Evolutionary conservation across 2,113 vertebrate species (phyloP), one percentile per base, ranked within the genome.

Genomic region (Trachemys scripta): DNA sequence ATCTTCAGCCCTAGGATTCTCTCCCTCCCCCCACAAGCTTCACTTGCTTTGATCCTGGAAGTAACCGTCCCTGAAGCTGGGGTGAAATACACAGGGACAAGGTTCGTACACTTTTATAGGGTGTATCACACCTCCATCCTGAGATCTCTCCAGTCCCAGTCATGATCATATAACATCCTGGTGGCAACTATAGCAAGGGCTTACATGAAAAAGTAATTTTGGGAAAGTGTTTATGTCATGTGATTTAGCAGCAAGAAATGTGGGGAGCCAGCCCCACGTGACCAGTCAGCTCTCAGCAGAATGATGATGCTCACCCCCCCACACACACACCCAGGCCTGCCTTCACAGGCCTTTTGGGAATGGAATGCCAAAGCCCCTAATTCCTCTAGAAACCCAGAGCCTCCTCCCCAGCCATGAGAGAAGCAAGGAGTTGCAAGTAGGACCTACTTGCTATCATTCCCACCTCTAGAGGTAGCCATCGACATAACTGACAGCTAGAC

Each of bases 41-140:
- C 87, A 92, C 96, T 89, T 95, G 93, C 92, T 97, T 80, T 0
- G 82, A 91, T 93, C 90, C 96, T 96, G 90, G 94, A 93, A 96
- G 93, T 95, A 93, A 95, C 92, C 96, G 92, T 81, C 57, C 13
- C 25, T 85, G 93, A 90, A 93, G 91, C 95, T 96, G 8, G 62
- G 8, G 94, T 90, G 93, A 97, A 96, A 97, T 97, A 94, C 96
- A 96, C 95, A 97, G 91, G 96, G 94, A 90, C 31, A 76, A 88
- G 94, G 92, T 95, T 97, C 96, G 97, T 92, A 96, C n/a, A 96
- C 65, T 51, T 84, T 95, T 95, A 97, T 95, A 96, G 95, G 90
- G 96, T 95, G 93, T 92, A 96, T 94, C 95, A 96, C 96, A 97
- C 97, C 94, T 96, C 97, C 97, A 76, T 96, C 97, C 94, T 91